phyloP scores from a whole-genome alignment of 2,888 invertebrate species.

The Ametastegia equiseti region DNA sequence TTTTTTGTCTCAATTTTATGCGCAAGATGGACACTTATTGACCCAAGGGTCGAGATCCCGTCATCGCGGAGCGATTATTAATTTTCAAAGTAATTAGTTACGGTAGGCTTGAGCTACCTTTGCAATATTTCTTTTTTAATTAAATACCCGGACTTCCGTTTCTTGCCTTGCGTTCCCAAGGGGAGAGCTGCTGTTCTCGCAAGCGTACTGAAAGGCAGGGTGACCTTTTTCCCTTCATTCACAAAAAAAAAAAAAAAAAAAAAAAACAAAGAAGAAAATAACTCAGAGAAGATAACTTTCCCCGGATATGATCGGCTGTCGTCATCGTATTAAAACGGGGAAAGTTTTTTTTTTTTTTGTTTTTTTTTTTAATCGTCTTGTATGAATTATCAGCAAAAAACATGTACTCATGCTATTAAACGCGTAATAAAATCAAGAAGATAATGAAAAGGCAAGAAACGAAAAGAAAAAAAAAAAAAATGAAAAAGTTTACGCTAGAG shows the following conservation, averaged over 20 bases:
- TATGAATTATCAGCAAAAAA: neutral
- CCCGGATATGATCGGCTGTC: neutral
- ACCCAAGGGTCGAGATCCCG: neutral
- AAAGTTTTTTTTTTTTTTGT: too few relatives aligned
- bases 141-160: constrained; percentile 12
- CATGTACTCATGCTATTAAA: neutral
- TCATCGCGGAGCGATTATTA: neutral
- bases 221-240: neutral
- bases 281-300: neutral
- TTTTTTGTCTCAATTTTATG: neutral
- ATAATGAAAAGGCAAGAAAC: neutral
- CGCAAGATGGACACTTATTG: neutral
- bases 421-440: neutral
- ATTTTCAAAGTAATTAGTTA: constrained; percentile 29
- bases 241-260: too few relatives aligned
- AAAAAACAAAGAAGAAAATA: neutral
- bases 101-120: neutral
- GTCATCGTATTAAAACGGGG: neutral
- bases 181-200: neutral
- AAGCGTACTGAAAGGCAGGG: neutral
- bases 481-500: neutral
- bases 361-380: neutral
- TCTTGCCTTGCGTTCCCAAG: constrained; percentile 11
- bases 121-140: constrained; percentile 33
- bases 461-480: neutral